Evolutionary conservation across 2,797 vertebrate genomes (phyloP), one percentile per base, ranked within the genome.

Genomic region (Acanthornis magna): DNA sequence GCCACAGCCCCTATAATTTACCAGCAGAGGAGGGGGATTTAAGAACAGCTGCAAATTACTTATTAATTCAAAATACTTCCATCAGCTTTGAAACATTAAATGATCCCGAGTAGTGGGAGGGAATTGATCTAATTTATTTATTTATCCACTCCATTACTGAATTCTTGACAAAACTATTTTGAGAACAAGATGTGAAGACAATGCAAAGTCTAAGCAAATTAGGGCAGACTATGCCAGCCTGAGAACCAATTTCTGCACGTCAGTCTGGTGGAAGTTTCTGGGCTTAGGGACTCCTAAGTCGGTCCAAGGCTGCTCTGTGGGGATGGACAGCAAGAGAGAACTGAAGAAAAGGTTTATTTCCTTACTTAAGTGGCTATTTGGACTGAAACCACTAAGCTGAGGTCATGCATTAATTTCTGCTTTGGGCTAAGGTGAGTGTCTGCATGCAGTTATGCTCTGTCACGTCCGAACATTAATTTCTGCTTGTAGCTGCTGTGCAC

Each of bases 271-370:
- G 54, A 89, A 72, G 12, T 54, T 90, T 67, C 58, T 11, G 6
- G 30, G 15, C 8, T 80, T 63, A 20, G 38, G 45, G 78, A 16
- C 21, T 50, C n/a, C 19, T 47, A 5, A 71, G 5, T 67, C 32
- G 63, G 30, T 13, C 23, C 38, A 53, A 60, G 20, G 9, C 13
- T 48, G 13, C 11, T 89, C 23, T 0, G 0, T 48, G 42, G 30
- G 51, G 29, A 76, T 30, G n/a, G 19, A 66, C 32, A 54, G 10
- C 10, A 79, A 67, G 45, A 79, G 18, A 5, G 25, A 89, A 60
- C 16, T 21, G 66, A 66, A 82, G 23, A 79, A 93, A 81, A 54
- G 4, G 10, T 40, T 68, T 54, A 73, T 15, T 50, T 82, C 25
- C 60, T 58, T 20, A 27, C 20, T 65, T 14, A 60, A 75, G 29